Base-by-base conservation (phyloP, 2,113 vertebrate genomes). In the Xenopus laevis region DNA sequence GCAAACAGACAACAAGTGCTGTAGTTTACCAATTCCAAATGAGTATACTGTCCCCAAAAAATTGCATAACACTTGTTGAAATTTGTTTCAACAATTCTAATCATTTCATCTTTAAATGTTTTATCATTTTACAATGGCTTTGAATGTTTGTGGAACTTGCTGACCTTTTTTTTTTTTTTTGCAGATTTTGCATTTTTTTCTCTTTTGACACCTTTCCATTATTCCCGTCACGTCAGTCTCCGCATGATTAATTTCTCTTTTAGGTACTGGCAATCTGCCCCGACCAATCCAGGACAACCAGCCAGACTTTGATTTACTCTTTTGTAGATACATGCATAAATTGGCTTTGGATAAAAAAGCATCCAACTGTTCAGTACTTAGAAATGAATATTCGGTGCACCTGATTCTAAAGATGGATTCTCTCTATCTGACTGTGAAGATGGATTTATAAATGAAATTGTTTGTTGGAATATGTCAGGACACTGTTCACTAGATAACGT, bases 301-400 rank as follows among this genome's bases (percentile, higher is more conserved):
- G 57, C 47, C 46, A 68, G 17, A 52, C 50, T 68, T 74, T 74
- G 72, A 74, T 74, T 74, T 69, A 68, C 46, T 68, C 58, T 76
- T 68, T 67, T 69, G 62, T 61, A 68, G 73, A 68, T 76, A 76
- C 47, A 76, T 60, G 73, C 68, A 68, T 46, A 76, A 69, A 76
- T 68, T 76, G 73, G 65, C 64, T 74, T 74, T 74, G 72, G 72
- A 68, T 68, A 74, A 74, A 40, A 40, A 40, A 9, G 33, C 33
- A 74, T 58, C 57, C 55, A 76, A 76, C 57, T 63, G 66, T 64
- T 77, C 59, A 44, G 18, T 70, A 52, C 46, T 70, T 77, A 77
- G 63, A 68, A 64, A 69, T 70, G 15, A 70, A 77, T 77, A 69
- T 77, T 76, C 45, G 47, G 58, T 53, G 61, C 66, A 61, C 58